Base-by-base conservation (phyloP, 2,797 vertebrate species). In the Pipistrellus pygmaeus region DNA sequence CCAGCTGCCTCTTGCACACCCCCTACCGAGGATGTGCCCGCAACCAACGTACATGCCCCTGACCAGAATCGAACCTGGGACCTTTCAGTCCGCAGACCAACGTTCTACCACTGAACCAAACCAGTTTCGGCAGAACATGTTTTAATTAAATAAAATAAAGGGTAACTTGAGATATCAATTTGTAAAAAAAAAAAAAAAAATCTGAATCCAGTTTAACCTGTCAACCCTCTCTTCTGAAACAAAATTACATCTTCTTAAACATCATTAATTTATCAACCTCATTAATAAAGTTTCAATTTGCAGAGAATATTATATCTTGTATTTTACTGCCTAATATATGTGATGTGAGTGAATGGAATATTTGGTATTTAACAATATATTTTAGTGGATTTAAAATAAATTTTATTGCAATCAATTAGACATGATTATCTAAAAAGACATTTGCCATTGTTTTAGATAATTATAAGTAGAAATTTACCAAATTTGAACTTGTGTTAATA, bases 221-320 rank as follows among this genome's bases (percentile, higher is more conserved):
- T 96, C 94, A 93, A 96, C 94, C 78, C 62, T 95, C 66, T 88
- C 94, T 96, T 96, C 95, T 95, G 95, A 96, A 96, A 95, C 84
- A 97, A 94, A 88, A 95, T 64, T 88, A 93, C 0, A 77, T 83
- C 60, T 53, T 14, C 85, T 95, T 93, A 96, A 97, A 96, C 91
- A 97, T 94, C 76, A 17, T 44, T 53, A 96, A n/a, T 44, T 95
- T 97, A 93, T 96, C 90, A 96, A 92, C 94, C 60, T 90, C 80
- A 55, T 93, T 97, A 97, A 97, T 97, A 96, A 96, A 96, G 60
- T 96, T 95, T 96, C 94, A 94, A 97, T 95, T 96, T 96, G 68
- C 57, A 93, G 92, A 92, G 35, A 75, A 93, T 92, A 55, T 95
- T 92, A 78, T 85, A 51, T 32, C 76, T 90, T 95, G 14, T 51